Conservation (phyloP, 1,140 invertebrate genomes). For the Drosophila insularis region DNA sequence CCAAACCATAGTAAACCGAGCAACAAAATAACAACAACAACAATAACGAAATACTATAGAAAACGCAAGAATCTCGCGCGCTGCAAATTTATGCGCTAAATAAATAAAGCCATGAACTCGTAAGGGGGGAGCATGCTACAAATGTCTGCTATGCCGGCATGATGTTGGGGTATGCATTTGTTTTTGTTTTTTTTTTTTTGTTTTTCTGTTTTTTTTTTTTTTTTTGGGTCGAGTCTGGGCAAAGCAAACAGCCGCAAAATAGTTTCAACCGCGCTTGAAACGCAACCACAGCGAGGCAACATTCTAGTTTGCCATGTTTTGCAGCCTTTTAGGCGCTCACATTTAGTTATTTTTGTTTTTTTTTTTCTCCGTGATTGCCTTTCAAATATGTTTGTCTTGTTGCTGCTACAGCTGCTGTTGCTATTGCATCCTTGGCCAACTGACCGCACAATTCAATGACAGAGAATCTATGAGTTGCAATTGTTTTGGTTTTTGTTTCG, state of each 20-base stretch:
- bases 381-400: slow-evolving; percentile 60
- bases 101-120: slow-evolving; percentile 79
- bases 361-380: slow-evolving; percentile 36
- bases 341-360: slow-evolving; percentile 22
- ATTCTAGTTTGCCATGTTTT: slow-evolving; percentile 22
- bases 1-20: slow-evolving; percentile 21
- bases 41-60: slow-evolving; percentile 13
- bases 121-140: slow-evolving; percentile 37
- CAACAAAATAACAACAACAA: slow-evolving; percentile 21
- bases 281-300: slow-evolving; percentile 39
- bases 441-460: slow-evolving; percentile 68
- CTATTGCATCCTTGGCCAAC: slow-evolving; percentile 46
- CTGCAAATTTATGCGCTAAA: slow-evolving; percentile 78
- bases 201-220: slow-evolving; percentile 17
- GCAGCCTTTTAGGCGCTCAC: slow-evolving; percentile 45
- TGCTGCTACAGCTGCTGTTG: slow-evolving; percentile 22
- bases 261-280: slow-evolving; percentile 55
- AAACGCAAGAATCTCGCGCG: slow-evolving; percentile 53
- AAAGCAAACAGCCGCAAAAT: slow-evolving; percentile 79
- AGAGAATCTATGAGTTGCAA: slow-evolving; percentile 68
- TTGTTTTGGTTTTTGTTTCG: slow-evolving; percentile 34
- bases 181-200: slow-evolving; percentile 26
- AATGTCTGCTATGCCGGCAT: slow-evolving; percentile 51
- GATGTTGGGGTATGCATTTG: background rate
- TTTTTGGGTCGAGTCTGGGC: slow-evolving; percentile 33